Percentiles rank a stretch among this genome's conserved stretches.
Conservation (phyloP, 2,888 invertebrate species). For the Phyto melanocephala region DNA sequence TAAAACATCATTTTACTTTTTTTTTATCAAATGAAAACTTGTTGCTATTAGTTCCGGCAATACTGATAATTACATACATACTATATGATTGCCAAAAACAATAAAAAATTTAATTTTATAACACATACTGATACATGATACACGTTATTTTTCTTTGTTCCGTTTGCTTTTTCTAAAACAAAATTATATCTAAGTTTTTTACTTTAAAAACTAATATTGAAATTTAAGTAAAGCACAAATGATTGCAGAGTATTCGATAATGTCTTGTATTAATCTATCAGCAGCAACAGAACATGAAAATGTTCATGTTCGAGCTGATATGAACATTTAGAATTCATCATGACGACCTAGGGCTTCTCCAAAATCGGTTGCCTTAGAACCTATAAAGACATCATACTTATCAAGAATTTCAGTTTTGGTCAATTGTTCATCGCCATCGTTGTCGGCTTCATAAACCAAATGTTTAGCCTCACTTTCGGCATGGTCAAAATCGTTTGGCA, state of each 20-base stretch:
- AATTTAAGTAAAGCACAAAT: slow-evolving; percentile 57
- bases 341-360: slow-evolving; percentile 97
- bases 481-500: slow-evolving; percentile 97
- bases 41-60: no score
- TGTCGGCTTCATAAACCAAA: slow-evolving; percentile 95
- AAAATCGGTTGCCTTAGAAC: slow-evolving; percentile 99
- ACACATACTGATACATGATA: slow-evolving; percentile 32
- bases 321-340: slow-evolving; percentile 89
- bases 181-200: slow-evolving; percentile 10
- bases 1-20: no score
- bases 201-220: slow-evolving; percentile 28
- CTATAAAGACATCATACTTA: slow-evolving; percentile 98
- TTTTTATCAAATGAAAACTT: no score
- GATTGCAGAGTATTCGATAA: slow-evolving; percentile 55
- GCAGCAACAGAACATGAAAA: neutral
- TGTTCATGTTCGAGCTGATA: neutral
- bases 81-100: no score
- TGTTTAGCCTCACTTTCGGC: slow-evolving; percentile 97
- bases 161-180: neutral
- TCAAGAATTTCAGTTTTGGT: slow-evolving; percentile 93
- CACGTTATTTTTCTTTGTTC: slow-evolving; percentile 4
- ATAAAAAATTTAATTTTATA: neutral
- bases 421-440: slow-evolving; percentile 92
- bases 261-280: neutral
- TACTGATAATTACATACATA: no score